Evolutionary conservation across 64 coral and sea anemone species (phyloP).

Genomic region (Pocillopora damicornis): DNA sequence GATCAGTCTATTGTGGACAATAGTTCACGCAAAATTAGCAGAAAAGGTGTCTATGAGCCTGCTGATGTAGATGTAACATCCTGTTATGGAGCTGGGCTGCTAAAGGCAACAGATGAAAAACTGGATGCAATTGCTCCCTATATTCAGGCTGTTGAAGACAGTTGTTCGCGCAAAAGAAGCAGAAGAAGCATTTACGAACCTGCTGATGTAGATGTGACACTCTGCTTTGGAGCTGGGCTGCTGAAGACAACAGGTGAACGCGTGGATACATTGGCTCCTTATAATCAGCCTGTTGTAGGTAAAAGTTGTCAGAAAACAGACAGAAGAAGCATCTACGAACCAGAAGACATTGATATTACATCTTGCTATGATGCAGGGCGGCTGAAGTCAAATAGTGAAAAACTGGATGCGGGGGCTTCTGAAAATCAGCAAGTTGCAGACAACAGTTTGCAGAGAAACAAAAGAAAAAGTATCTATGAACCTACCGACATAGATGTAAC

Average conservation of each 20-base stretch:
- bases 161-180: not conserved
- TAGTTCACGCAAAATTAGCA: not conserved
- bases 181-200: not conserved
- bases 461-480: constrained; percentile 22
- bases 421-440: not conserved
- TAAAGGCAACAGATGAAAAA: not conserved
- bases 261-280: constrained; percentile 18
- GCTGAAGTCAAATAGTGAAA: not conserved
- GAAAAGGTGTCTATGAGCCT: constrained; percentile 8
- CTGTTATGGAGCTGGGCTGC: not conserved
- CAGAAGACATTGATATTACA: constrained; percentile 23
- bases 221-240: constrained; percentile 33
- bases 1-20: not conserved
- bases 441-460: not conserved
- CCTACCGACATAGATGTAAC: constrained; percentile 43
- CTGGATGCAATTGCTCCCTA: not conserved
- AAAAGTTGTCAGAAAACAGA: not conserved
- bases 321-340: constrained; percentile 22
- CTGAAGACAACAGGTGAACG: not conserved
- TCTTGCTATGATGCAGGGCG: not conserved
- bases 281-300: not conserved
- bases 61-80: constrained; percentile 25
- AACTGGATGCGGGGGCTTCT: not conserved
- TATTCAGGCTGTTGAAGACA: not conserved
- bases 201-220: constrained; percentile 47